A percentile compares a stretch with the other conserved stretches of the same genome.
These are phyloP conservation scores for Matsumurasca onukii DNA, from an alignment of 1,140 invertebrate species.

Conservation along the genomic window DNA sequence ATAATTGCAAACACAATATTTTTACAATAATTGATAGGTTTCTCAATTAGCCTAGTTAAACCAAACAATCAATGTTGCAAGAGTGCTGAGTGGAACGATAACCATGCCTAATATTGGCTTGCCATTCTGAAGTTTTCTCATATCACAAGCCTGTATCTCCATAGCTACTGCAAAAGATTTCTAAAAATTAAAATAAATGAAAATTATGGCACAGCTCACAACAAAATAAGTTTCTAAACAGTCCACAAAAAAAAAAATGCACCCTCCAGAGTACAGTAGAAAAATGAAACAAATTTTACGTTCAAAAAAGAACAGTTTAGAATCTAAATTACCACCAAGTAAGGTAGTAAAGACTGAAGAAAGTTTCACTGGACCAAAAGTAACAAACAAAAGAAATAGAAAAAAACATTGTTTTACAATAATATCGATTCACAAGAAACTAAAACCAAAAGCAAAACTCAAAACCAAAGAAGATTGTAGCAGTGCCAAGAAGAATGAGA, in stretches of 20 bases:
- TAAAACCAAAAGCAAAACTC: slow-evolving; percentile 8
- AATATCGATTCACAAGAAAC: slow-evolving; percentile 13
- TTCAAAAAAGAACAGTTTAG: not conserved
- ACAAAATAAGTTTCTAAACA: no score
- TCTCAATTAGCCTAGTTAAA: no score
- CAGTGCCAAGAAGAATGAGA: not conserved
- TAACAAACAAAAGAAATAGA: slow-evolving; percentile 2
- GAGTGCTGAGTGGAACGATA: no score
- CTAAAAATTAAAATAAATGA: no score
- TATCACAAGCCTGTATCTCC: no score
- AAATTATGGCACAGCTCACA: no score
- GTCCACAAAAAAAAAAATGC: not conserved
- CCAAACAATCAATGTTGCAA: no score
- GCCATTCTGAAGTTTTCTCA: no score
- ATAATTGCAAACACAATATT: no score
- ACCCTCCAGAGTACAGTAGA: not conserved
- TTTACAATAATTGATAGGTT: no score
- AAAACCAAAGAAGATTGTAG: not conserved
- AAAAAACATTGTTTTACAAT: not conserved
- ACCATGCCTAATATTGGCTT: no score
- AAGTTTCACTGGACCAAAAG: not conserved
- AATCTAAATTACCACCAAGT: not conserved
- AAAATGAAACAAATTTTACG: not conserved
- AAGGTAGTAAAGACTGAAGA: not conserved
- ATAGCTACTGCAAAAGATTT: no score